phyloP scores from a whole-genome alignment of 2,888 invertebrate species.

The Plebejus melissa region DNA sequence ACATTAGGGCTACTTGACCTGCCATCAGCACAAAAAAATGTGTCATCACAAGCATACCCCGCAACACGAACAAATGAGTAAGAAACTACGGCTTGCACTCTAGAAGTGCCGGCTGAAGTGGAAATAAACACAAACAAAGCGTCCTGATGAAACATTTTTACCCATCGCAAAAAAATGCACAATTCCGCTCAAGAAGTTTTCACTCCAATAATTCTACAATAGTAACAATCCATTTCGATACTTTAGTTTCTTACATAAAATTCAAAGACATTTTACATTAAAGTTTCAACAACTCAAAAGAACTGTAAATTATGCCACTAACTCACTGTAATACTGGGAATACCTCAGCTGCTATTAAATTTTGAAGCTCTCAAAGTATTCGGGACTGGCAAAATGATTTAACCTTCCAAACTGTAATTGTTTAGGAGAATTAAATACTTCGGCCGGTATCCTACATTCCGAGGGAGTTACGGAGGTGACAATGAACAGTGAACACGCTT shows the following conservation, averaged over 20 bases:
- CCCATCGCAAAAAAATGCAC: no score
- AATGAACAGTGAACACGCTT: not conserved
- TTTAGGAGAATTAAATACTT: constrained; percentile 22
- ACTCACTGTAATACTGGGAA: not conserved
- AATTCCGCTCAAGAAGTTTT: no score
- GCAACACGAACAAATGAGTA: not conserved
- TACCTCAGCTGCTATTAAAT: constrained; percentile 19
- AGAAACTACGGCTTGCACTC: not conserved
- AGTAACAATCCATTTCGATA: no score
- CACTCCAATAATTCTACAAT: no score
- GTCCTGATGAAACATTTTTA: no score
- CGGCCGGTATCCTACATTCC: constrained; percentile 13
- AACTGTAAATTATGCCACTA: not conserved
- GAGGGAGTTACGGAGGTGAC: not conserved
- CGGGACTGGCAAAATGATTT: constrained; percentile 22
- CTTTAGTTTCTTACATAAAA: no score
- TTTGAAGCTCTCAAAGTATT: constrained; percentile 16
- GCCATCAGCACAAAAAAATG: no score
- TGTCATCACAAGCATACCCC: not conserved
- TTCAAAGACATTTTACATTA: not conserved
- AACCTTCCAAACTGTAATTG: constrained; percentile 15
- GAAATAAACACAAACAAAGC: not conserved
- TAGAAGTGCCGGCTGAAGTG: not conserved
- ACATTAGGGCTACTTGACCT: no score
- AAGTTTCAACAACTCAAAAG: not conserved